Evolutionary conservation across 2,797 vertebrate genomes (phyloP).

Genomic region (Phrynocephalus guinanensis): DNA sequence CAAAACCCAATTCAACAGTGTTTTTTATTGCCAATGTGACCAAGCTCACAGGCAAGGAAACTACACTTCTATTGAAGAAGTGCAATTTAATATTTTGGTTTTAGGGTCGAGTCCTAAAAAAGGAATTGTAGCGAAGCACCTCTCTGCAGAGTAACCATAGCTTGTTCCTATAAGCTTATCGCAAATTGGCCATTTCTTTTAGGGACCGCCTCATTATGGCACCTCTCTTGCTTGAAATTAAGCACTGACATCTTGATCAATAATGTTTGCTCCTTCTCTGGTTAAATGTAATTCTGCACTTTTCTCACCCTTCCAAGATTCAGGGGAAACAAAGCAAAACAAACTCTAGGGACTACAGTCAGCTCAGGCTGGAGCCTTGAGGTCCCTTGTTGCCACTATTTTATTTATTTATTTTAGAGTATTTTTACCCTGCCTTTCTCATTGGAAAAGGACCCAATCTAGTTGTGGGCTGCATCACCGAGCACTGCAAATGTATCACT

Average conservation of each 20-base stretch:
- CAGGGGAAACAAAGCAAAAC: no score
- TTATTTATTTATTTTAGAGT: no score
- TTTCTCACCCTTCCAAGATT: not conserved
- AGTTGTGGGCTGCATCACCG: not conserved
- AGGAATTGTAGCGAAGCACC: no score
- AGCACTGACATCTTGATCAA: conserved; percentile 17
- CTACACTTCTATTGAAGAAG: no score
- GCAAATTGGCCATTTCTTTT: no score
- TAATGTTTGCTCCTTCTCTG: not conserved
- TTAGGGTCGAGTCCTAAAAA: not conserved
- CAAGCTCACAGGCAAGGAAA: no score
- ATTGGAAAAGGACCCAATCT: not conserved
- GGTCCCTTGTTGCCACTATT: conserved; percentile 26
- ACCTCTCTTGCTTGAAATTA: not conserved
- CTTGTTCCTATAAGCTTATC: no score
- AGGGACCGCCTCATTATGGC: not conserved
- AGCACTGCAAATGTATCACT: conserved; percentile 9
- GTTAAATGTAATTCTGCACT: not conserved
- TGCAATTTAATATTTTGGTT: not conserved
- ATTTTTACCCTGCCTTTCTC: no score
- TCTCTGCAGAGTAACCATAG: no score
- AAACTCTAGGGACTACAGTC: conserved; percentile 14
- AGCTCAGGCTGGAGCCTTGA: not conserved
- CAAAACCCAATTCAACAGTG: no score
- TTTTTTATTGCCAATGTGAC: no score